phyloP scores from a whole-genome alignment of 37 sponge, comb jelly and placozoan genomes.

The Agelas oroides region DNA sequence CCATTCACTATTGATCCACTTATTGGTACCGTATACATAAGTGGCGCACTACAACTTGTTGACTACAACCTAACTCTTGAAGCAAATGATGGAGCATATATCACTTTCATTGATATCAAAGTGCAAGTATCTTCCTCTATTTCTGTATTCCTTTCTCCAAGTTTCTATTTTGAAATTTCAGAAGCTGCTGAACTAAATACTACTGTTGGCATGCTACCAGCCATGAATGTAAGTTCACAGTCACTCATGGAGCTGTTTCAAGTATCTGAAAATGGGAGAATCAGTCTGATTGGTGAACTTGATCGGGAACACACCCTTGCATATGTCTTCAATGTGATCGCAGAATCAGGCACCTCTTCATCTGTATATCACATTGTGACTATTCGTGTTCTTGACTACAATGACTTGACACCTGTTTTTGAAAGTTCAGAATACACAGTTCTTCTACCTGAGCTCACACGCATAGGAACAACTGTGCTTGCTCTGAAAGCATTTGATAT shows the following conservation, averaged over 20 bases:
- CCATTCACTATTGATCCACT: conserved; percentile 36
- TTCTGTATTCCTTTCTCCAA: conserved; percentile 14
- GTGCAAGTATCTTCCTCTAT: neutral
- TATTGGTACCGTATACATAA: conserved; percentile 52
- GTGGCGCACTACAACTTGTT: conserved; percentile 4
- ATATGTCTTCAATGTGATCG: conserved; percentile 41
- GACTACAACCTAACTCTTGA: conserved; percentile 28
- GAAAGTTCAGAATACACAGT: conserved; percentile 31
- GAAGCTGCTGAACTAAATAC: conserved; percentile 4
- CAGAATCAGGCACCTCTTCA: neutral
- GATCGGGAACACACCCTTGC: conserved; percentile 31
- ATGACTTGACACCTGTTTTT: conserved; percentile 76
- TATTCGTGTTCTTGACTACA: conserved; percentile 60
- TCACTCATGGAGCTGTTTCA: conserved; percentile 1
- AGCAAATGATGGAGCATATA: conserved; percentile 46
- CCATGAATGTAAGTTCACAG: neutral
- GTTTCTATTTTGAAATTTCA: conserved; percentile 12
- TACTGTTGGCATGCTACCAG: conserved; percentile 14
- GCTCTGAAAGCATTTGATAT: conserved; percentile 67
- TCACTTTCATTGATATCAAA: conserved; percentile 1
- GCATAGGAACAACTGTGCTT: conserved; percentile 43
- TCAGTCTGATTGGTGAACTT: conserved; percentile 32
- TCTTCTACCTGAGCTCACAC: conserved; percentile 49
- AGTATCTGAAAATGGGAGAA: conserved; percentile 12
- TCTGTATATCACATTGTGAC: conserved; percentile 53